Conservation (phyloP, 2,888 invertebrate species). For the Chrysodeixis includens region DNA sequence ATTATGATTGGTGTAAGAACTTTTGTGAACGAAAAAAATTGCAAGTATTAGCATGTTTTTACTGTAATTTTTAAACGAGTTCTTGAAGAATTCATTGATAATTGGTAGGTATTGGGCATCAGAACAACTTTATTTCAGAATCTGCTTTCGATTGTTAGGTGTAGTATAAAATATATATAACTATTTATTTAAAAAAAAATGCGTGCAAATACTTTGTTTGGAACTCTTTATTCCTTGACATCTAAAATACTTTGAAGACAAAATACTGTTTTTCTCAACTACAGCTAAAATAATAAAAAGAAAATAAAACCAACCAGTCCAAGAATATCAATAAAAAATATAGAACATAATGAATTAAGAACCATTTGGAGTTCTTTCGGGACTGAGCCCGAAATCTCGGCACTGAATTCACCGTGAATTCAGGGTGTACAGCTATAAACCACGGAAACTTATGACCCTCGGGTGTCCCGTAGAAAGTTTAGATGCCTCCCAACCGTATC, state of each 20-base stretch:
- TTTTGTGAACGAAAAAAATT: not conserved
- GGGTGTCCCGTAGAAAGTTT: slow-evolving; percentile 51
- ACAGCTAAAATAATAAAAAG: not conserved
- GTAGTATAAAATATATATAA: no score
- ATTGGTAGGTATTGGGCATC: no score
- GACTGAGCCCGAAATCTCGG: slow-evolving; percentile 27
- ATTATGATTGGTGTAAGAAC: not conserved
- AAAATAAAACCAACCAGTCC: not conserved
- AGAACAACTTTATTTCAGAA: no score
- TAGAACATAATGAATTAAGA: slow-evolving; percentile 38
- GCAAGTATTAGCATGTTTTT: not conserved
- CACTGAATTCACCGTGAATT: slow-evolving; percentile 36
- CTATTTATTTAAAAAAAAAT: no score
- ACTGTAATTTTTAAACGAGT: not conserved
- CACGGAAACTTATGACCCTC: slow-evolving; percentile 55
- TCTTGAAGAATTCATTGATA: no score
- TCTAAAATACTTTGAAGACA: no score
- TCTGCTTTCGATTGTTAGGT: no score
- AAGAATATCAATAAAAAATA: slow-evolving; percentile 12
- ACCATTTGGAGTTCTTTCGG: slow-evolving; percentile 26
- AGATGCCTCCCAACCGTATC: slow-evolving; percentile 35
- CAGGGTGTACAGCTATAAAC: slow-evolving; percentile 51
- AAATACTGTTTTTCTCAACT: not conserved
- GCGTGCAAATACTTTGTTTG: no score
- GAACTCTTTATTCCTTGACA: no score